These are phyloP conservation scores for Spondyliosoma cantharus DNA, from an alignment of 2,797 vertebrate species.

Conservation along the genomic window DNA sequence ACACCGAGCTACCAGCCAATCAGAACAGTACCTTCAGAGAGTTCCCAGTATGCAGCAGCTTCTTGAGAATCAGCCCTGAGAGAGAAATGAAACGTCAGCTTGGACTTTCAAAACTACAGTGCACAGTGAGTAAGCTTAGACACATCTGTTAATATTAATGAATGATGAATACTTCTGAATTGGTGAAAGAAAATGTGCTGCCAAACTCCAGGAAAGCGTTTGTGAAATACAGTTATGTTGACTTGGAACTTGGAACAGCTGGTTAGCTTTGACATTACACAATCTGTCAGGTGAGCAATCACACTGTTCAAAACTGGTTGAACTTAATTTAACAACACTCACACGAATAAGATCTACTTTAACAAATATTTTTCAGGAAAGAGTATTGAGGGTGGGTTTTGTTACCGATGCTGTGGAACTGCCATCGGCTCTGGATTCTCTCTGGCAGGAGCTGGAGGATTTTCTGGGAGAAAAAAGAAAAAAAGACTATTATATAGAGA, in stretches of 20 bases:
- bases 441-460: slow-evolving; percentile 98
- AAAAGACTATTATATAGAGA: background rate
- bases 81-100: slow-evolving; percentile 48
- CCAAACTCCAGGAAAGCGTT: background rate
- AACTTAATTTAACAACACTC: slow-evolving; percentile 1
- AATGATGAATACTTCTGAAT: background rate
- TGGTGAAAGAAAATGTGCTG: background rate
- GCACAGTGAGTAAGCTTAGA: background rate
- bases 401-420: slow-evolving; percentile 99
- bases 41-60: slow-evolving; percentile 97
- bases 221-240: background rate
- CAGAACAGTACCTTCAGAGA: slow-evolving; percentile 93
- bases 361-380: background rate
- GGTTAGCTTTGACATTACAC: background rate
- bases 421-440: slow-evolving; percentile 96
- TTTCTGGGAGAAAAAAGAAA: slow-evolving; percentile 85
- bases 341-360: background rate
- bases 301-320: slow-evolving; percentile 5
- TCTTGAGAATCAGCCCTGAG: slow-evolving; percentile 97
- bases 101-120: background rate
- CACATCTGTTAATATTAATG: background rate
- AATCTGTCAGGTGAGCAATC: background rate
- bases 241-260: background rate
- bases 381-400: background rate
- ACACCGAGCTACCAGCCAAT: background rate